These are phyloP conservation scores for Chelonus insularis DNA, from an alignment of 1,140 invertebrate genomes.

Conservation along the genomic window DNA sequence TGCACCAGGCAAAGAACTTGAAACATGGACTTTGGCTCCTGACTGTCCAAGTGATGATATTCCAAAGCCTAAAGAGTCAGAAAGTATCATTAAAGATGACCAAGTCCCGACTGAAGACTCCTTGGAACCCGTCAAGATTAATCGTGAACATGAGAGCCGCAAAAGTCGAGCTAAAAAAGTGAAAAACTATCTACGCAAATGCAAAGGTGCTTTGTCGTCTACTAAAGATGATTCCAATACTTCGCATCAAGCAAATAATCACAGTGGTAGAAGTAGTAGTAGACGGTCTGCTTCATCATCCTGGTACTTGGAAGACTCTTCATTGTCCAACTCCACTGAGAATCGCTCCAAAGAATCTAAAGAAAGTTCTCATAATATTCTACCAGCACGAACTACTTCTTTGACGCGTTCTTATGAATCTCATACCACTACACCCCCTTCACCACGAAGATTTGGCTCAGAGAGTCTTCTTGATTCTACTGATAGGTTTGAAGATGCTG, in stretches of 20 bases:
- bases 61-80: background rate
- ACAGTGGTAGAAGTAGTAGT: background rate
- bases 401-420: constrained; percentile 16
- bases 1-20: constrained; percentile 42
- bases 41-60: constrained; percentile 25
- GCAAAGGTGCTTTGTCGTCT: constrained; percentile 54
- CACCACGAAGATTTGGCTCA: constrained; percentile 20
- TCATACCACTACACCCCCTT: background rate
- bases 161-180: constrained; percentile 57
- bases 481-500: constrained; percentile 12
- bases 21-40: constrained; percentile 49
- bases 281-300: constrained; percentile 22
- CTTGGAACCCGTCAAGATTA: constrained; percentile 8
- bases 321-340: background rate
- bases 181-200: constrained; percentile 59
- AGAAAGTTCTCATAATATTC: constrained; percentile 10
- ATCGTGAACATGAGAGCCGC: constrained; percentile 48
- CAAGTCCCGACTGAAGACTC: background rate
- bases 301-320: constrained; percentile 22
- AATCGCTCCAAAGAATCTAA: background rate
- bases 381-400: constrained; percentile 20
- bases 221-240: constrained; percentile 38
- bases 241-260: background rate
- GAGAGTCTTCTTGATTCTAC: constrained; percentile 22
- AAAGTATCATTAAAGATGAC: background rate